Conservation (phyloP, 2,113 vertebrate species). For the Salvelinus fontinalis region DNA sequence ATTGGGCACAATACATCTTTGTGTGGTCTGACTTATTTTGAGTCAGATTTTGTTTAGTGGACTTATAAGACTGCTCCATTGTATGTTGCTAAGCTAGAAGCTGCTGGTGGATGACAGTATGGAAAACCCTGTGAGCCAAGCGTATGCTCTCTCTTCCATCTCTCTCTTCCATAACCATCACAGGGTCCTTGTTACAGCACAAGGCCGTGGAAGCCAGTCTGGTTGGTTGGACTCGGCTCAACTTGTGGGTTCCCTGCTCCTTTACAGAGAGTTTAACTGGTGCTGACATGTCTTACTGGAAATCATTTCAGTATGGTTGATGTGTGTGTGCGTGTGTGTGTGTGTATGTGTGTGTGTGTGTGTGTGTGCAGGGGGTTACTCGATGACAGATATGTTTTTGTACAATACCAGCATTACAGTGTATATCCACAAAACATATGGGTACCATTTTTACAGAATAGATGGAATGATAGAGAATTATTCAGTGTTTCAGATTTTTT, state of each 20-base stretch:
- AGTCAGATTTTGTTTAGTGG: no score
- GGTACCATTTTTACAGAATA: neutral
- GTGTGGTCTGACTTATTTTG: no score
- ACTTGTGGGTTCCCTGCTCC: neutral
- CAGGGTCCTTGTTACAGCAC: no score
- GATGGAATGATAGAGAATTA: neutral
- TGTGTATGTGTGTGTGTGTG: constrained; percentile 4
- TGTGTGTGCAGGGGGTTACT: neutral
- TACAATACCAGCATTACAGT: neutral
- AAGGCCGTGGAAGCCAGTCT: no score
- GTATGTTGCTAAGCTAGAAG: no score
- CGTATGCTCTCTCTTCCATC: no score
- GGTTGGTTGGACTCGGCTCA: no score
- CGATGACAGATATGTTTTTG: neutral
- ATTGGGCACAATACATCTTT: no score
- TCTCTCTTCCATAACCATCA: neutral
- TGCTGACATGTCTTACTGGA: constrained; percentile 15
- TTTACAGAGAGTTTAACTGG: no score
- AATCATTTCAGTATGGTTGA: constrained; percentile 7
- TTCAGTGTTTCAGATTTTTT: neutral
- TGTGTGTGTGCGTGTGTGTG: constrained; percentile 6
- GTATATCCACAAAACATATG: neutral
- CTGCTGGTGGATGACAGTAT: no score
- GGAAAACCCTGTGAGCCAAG: no score
- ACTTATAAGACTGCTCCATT: no score